phyloP scores from a whole-genome alignment of 2,888 invertebrate species.

The Drosophila cognata region DNA sequence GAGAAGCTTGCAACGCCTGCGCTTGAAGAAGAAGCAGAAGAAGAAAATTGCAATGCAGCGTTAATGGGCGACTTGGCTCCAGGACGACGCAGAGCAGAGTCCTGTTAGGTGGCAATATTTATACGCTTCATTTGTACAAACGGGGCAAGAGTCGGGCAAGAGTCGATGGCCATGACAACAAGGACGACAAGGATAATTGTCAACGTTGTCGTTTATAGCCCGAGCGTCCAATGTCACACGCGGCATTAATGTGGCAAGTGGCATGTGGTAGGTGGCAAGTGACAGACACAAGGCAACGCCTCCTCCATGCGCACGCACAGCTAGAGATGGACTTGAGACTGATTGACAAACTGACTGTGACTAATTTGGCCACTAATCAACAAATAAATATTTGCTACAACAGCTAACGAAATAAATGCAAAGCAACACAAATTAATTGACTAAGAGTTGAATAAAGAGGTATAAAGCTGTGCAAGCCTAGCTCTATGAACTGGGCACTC shows the following conservation, averaged over 20 bases:
- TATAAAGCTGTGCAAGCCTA: not conserved
- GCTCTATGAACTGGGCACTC: not conserved
- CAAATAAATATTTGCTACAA: conserved; percentile 21
- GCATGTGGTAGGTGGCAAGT: not conserved
- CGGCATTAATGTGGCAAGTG: conserved; percentile 20
- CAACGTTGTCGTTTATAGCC: conserved; percentile 33
- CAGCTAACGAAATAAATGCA: not conserved
- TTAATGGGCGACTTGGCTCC: conserved; percentile 62
- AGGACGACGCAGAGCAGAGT: conserved; percentile 46
- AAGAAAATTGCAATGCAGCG: conserved; percentile 53
- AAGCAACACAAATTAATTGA: not conserved
- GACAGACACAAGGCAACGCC: not conserved
- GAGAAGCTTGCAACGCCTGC: conserved; percentile 1
- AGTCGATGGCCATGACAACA: conserved; percentile 33
- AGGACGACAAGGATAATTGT: conserved; percentile 28
- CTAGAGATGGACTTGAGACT: conserved; percentile 7
- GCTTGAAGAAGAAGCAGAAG: conserved; percentile 21
- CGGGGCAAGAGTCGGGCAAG: not conserved
- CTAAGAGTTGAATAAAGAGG: not conserved
- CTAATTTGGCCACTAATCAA: conserved; percentile 10
- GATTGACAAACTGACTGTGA: not conserved
- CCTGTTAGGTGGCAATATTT: conserved; percentile 67
- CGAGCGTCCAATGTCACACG: conserved; percentile 50
- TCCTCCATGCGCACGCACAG: not conserved
- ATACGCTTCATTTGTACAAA: conserved; percentile 52